Evolutionary conservation across 2,113 vertebrate genomes (phyloP), one percentile per base, ranked within the genome.

Genomic region (Haemorhous mexicanus): DNA sequence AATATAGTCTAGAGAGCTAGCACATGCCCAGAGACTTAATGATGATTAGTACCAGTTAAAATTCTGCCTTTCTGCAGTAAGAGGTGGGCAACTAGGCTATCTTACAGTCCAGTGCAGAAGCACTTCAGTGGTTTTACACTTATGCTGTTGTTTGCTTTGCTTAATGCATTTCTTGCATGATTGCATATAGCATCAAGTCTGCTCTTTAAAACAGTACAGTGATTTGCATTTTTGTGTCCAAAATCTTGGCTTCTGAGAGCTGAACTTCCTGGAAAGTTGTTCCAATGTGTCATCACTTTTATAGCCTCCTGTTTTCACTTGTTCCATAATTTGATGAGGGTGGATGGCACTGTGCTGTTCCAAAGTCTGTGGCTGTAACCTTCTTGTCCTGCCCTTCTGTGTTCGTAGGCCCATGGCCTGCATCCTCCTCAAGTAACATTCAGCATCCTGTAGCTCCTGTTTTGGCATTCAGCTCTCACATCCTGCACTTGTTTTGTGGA

Each of bases 241-340:
- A 84, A 76, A 78, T 33, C 21, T 56, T 86, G 52, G 59, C 44
- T 91, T 80, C 79, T 75, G 77, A 75, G 81, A 86, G 44, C 39
- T 93, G 52, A 80, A 61, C 63, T 94, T 95, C 79, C n/a, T 88
- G 61, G 56, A 93, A 90, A 35, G 19, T 39, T 28, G 17, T 6
- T 81, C 66, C 63, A 79, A 62, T 55, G 28, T 53, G 56, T 72
- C 44, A 17, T 82, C 30, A 27, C n/a, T 33, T 82, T 90, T 74
- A 68, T 84, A 46, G 79, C 30, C 32, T 33, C 18, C 37, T 84
- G 41, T 53, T 97, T 95, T 96, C 88, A 86, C 86, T 96, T 78
- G 10, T 84, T 86, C 37, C 19, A 33, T 92, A 32, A 72, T 75
- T 84, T 90, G 47, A 43, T 78, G 30, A 14, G 46, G 18, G 23